These are phyloP conservation scores for Melanotaenia maccullochi DNA, from an alignment of 2,797 vertebrate genomes.

Conservation along the genomic window DNA sequence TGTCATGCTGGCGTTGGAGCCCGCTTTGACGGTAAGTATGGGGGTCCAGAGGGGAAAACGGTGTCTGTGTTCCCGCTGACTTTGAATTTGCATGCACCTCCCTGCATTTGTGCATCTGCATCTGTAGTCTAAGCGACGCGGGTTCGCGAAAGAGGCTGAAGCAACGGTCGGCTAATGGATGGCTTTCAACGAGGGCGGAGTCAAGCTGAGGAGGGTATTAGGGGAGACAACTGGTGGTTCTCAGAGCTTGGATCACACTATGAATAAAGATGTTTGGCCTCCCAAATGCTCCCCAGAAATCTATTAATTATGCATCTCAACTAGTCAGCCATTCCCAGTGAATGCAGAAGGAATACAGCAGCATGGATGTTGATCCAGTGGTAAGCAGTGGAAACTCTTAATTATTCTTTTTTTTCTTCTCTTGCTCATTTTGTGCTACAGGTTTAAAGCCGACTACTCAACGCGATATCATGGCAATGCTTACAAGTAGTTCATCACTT, in stretches of 20 bases:
- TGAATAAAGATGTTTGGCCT: conserved; percentile 79
- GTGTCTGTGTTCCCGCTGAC: conserved; percentile 29
- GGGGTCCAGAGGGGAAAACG: conserved; percentile 32
- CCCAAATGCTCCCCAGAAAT: conserved; percentile 58
- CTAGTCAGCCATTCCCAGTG: conserved; percentile 34
- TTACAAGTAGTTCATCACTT: neutral
- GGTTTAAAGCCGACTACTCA: conserved; percentile 2
- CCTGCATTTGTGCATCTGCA: conserved; percentile 8
- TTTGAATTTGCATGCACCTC: conserved; percentile 43
- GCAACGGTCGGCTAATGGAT: conserved; percentile 3
- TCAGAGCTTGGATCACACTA: conserved; percentile 37
- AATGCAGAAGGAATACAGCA: conserved; percentile 47
- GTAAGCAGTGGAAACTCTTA: conserved; percentile 3
- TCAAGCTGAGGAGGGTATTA: conserved; percentile 11
- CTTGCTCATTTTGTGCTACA: neutral
- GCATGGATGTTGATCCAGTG: conserved; percentile 4
- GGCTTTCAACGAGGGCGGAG: conserved; percentile 16
- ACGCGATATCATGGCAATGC: neutral
- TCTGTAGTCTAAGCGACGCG: conserved; percentile 5
- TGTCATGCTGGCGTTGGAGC: conserved; percentile 44
- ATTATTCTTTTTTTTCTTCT: neutral
- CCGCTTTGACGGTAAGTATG: conserved; percentile 44
- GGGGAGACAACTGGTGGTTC: conserved; percentile 48
- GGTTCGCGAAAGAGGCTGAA: neutral
- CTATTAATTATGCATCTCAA: conserved; percentile 74